Evolutionary conservation across 1,140 invertebrate species (phyloP).

Genomic region (Drosophila nebulosa): DNA sequence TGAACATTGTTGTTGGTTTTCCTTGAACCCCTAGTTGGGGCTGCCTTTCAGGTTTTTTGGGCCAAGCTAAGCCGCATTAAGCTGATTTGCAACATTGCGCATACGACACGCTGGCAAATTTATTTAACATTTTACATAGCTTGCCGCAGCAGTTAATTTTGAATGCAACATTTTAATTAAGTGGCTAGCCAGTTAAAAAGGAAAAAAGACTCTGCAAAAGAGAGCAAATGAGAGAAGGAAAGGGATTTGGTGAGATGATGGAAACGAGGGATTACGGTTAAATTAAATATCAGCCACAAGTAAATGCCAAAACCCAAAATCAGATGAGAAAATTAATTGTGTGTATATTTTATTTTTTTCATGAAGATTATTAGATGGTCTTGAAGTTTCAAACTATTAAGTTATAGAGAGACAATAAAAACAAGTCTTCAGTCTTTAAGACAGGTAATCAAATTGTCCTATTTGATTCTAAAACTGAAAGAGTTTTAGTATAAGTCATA

Average conservation of each 20-base stretch:
- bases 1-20: conserved; percentile 8
- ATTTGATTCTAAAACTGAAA: too few species aligned
- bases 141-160: conserved; percentile 51
- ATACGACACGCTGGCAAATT: conserved; percentile 45
- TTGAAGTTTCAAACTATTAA: too few species aligned
- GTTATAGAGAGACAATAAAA: too few species aligned
- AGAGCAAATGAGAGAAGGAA: background rate
- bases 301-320: background rate
- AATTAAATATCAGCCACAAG: background rate
- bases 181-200: conserved; percentile 12
- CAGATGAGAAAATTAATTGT: background rate
- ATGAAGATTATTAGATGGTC: too few species aligned
- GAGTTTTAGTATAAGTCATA: too few species aligned
- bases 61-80: conserved; percentile 59
- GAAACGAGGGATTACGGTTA: background rate
- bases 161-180: conserved; percentile 67
- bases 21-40: background rate
- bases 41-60: conserved; percentile 12
- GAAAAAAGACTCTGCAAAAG: background rate
- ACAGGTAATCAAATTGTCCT: too few species aligned
- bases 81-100: conserved; percentile 65
- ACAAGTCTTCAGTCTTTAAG: too few species aligned
- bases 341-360: background rate
- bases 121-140: conserved; percentile 38
- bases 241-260: background rate